Percentiles rank a stretch among this genome's conserved stretches.
These are phyloP conservation scores for Indri indri DNA, from an alignment of 2,113 vertebrate species.

Conservation along the genomic window DNA sequence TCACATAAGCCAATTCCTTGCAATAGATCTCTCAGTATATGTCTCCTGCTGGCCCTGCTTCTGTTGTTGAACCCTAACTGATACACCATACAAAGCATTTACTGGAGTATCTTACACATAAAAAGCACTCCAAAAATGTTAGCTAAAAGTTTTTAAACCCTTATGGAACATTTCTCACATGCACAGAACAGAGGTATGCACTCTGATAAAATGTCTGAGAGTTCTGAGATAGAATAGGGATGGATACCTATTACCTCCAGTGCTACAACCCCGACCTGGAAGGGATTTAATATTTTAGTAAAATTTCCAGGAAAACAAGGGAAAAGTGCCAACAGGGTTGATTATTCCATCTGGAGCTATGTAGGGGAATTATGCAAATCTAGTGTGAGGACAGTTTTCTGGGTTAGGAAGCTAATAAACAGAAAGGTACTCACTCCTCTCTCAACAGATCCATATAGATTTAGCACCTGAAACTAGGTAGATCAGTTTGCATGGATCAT, in stretches of 20 bases:
- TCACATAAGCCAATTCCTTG: background rate
- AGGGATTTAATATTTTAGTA: constrained; percentile 15
- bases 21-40: background rate
- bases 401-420: background rate
- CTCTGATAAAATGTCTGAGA: background rate
- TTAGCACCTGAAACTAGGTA: background rate
- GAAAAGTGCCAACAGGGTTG: background rate
- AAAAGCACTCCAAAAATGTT: background rate
- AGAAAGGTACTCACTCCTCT: background rate
- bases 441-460: background rate
- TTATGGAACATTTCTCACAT: background rate
- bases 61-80: background rate
- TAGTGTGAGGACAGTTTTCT: background rate
- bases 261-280: background rate
- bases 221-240: background rate
- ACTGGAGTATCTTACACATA: background rate
- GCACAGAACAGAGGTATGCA: background rate
- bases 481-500: background rate
- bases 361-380: background rate
- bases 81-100: background rate
- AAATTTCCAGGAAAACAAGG: constrained; percentile 48
- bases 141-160: background rate
- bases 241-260: background rate
- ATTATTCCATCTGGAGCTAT: background rate
- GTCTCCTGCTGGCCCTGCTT: background rate